Conservation (phyloP, 2,797 vertebrate genomes). For the Liasis olivaceus region DNA sequence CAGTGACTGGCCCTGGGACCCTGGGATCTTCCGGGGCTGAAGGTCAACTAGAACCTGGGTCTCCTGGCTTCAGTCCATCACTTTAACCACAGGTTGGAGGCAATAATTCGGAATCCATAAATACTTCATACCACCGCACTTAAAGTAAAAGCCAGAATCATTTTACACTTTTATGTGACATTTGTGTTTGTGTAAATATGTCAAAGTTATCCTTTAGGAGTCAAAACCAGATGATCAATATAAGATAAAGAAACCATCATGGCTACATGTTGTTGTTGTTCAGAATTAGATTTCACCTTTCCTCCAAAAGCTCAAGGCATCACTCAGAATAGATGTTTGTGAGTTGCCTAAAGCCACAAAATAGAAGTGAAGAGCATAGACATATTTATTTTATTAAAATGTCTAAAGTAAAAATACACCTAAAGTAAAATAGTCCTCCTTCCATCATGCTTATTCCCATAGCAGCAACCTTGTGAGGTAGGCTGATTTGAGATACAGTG, state of each 20-base stretch:
- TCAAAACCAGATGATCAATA: neutral
- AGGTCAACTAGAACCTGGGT: neutral
- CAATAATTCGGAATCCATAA: neutral
- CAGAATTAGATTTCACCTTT: neutral
- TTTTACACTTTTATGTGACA: neutral
- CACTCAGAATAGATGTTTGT: neutral
- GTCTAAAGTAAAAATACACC: too few relatives aligned
- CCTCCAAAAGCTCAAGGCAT: neutral
- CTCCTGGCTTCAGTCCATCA: neutral
- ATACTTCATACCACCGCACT: neutral
- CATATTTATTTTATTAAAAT: neutral
- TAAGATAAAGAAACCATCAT: neutral
- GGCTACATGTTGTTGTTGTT: neutral
- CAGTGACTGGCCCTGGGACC: neutral
- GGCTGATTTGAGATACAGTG: neutral
- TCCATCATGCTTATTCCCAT: neutral
- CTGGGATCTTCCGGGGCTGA: neutral
- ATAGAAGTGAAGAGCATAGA: neutral
- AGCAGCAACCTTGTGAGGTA: neutral
- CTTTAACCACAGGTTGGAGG: neutral
- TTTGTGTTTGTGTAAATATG: neutral
- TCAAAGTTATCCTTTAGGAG: neutral
- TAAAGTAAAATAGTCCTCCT: neutral
- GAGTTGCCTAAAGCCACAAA: neutral
- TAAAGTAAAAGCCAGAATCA: neutral